Percentiles rank a stretch among this genome's conserved stretches.
Conservation (phyloP, 2,888 invertebrate species). For the Nasonia oneida region DNA sequence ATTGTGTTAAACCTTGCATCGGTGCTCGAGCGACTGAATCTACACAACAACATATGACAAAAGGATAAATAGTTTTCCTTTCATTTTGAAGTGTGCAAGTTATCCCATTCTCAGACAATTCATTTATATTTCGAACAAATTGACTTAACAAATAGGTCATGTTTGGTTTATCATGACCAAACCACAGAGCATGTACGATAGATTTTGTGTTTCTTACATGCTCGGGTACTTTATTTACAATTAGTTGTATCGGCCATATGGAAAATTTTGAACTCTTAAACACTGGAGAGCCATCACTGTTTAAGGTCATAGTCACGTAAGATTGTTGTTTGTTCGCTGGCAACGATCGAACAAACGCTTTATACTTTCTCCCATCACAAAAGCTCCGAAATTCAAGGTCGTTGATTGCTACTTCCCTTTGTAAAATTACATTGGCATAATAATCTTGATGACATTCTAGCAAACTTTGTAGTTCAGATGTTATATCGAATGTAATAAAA, state of each 20-base stretch:
- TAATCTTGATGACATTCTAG: too few relatives aligned
- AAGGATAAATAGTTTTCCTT: background rate
- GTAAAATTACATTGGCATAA: too few relatives aligned
- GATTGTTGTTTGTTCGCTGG: background rate
- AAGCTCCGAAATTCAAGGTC: too few relatives aligned
- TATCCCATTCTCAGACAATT: background rate
- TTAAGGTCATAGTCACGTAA: background rate
- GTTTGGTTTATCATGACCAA: constrained; percentile 19
- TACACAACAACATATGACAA: background rate
- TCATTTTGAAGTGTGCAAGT: background rate
- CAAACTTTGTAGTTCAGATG: too few relatives aligned
- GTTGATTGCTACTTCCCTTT: too few relatives aligned
- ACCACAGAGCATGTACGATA: background rate
- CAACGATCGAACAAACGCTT: too few relatives aligned
- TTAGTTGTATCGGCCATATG: background rate
- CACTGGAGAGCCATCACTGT: constrained; percentile 10
- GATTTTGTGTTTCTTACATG: background rate
- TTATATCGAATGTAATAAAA: too few relatives aligned
- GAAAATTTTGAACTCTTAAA: constrained; percentile 19
- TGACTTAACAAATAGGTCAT: background rate
- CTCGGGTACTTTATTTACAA: background rate
- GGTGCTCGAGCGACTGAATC: too few relatives aligned
- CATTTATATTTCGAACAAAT: background rate
- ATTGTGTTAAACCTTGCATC: too few relatives aligned
- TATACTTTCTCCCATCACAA: too few relatives aligned